These are phyloP conservation scores for Hexactinellida sp. DNA, from an alignment of 37 sponge, comb jelly and placozoan species.

Conservation along the genomic window DNA sequence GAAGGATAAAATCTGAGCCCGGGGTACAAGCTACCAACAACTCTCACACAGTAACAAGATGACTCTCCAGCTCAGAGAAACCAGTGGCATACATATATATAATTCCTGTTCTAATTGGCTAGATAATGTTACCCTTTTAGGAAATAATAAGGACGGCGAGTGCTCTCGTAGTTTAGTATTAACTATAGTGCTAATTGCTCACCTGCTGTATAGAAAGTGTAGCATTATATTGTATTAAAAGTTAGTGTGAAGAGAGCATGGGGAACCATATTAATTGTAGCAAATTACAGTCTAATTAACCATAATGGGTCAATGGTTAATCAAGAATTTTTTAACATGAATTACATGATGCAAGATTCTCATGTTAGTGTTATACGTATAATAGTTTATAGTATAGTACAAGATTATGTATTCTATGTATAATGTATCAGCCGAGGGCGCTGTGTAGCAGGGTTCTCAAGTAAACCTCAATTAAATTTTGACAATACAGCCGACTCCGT, in stretches of 20 bases:
- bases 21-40: background rate
- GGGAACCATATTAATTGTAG: background rate
- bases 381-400: too few relatives aligned
- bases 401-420: too few relatives aligned
- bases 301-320: background rate
- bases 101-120: background rate
- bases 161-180: background rate
- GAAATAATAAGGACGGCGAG: background rate
- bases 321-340: background rate
- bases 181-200: background rate
- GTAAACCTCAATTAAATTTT: too few relatives aligned
- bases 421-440: too few relatives aligned
- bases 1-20: background rate
- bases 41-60: background rate
- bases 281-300: background rate
- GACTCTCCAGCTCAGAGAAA: background rate
- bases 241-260: background rate
- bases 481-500: too few relatives aligned
- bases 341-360: background rate
- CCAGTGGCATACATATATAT: background rate
- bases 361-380: background rate
- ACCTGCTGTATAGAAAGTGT: background rate
- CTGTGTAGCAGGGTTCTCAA: too few relatives aligned
- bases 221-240: background rate
- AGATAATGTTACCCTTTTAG: background rate